These are phyloP conservation scores for Perccottus glenii DNA, from an alignment of 2,113 vertebrate genomes.

Conservation along the genomic window DNA sequence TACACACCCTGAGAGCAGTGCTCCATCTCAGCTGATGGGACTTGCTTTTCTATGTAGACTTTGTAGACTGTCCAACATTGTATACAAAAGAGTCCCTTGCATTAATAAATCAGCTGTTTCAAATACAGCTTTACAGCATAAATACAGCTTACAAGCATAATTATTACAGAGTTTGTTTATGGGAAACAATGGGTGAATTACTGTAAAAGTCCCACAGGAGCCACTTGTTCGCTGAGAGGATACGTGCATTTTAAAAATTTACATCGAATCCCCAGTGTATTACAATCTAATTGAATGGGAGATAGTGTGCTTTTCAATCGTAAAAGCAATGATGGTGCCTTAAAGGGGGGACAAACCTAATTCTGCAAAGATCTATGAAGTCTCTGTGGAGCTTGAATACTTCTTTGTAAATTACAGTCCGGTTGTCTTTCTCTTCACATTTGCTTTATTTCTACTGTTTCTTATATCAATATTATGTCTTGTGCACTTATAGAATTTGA, in stretches of 20 bases:
- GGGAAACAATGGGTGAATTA: not conserved
- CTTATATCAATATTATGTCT: not conserved
- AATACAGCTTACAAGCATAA: too few species aligned
- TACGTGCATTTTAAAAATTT: not conserved
- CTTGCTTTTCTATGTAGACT: too few species aligned
- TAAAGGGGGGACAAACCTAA: not conserved
- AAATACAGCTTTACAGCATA: too few species aligned
- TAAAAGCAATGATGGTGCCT: not conserved
- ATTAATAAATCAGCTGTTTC: too few species aligned
- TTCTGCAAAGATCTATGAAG: not conserved
- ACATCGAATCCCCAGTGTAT: not conserved
- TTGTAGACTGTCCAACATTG: too few species aligned
- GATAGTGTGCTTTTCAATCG: not conserved
- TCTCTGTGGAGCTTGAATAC: not conserved
- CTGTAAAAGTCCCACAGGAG: not conserved
- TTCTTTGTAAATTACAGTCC: not conserved
- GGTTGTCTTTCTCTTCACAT: not conserved
- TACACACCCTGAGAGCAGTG: too few species aligned
- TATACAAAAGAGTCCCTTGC: too few species aligned
- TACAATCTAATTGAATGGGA: not conserved
- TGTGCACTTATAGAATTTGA: constrained; percentile 14
- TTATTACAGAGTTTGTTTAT: not conserved
- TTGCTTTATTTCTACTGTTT: not conserved
- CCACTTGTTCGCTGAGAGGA: not conserved
- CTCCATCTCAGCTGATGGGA: too few species aligned